phyloP scores from a whole-genome alignment of 2,797 vertebrate species.

The Melanotaenia boesemani region DNA sequence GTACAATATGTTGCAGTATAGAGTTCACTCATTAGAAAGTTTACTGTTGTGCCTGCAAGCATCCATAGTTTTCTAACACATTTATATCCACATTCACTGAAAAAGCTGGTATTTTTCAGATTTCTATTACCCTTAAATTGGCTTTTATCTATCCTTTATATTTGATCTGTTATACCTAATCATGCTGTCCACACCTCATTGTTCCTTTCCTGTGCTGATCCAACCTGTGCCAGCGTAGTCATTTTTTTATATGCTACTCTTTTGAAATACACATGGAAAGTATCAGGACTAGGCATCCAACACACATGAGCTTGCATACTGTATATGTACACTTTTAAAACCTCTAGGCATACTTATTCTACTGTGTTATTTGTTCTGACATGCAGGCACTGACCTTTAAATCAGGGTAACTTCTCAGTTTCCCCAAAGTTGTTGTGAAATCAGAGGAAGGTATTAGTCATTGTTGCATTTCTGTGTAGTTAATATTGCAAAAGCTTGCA shows the following conservation, averaged over 20 bases:
- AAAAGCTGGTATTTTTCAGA: constrained; percentile 46
- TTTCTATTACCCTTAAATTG: constrained; percentile 61
- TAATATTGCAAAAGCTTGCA: constrained; percentile 3
- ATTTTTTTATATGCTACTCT: constrained; percentile 26
- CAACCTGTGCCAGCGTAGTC: constrained; percentile 13
- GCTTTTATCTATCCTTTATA: constrained; percentile 45
- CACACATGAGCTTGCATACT: constrained; percentile 1
- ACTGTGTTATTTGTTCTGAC: constrained; percentile 45
- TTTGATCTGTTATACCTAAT: constrained; percentile 46
- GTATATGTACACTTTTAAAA: constrained; percentile 12
- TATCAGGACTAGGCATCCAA: not conserved
- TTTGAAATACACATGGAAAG: constrained; percentile 16
- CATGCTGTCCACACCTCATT: not conserved
- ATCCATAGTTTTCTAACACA: constrained; percentile 35
- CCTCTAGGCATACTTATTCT: constrained; percentile 43
- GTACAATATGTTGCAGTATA: not conserved
- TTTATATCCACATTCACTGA: constrained; percentile 45
- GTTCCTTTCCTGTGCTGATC: constrained; percentile 4
- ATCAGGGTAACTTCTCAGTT: constrained; percentile 42
- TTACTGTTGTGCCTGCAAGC: constrained; percentile 45
- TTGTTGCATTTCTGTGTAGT: constrained; percentile 24
- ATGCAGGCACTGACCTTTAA: constrained; percentile 57
- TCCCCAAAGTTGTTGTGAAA: constrained; percentile 36
- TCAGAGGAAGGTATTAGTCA: constrained; percentile 25
- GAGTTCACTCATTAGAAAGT: constrained; percentile 34